Evolutionary conservation across 2,797 vertebrate genomes (phyloP).

Genomic region (Muraenolepis orangiensis): DNA sequence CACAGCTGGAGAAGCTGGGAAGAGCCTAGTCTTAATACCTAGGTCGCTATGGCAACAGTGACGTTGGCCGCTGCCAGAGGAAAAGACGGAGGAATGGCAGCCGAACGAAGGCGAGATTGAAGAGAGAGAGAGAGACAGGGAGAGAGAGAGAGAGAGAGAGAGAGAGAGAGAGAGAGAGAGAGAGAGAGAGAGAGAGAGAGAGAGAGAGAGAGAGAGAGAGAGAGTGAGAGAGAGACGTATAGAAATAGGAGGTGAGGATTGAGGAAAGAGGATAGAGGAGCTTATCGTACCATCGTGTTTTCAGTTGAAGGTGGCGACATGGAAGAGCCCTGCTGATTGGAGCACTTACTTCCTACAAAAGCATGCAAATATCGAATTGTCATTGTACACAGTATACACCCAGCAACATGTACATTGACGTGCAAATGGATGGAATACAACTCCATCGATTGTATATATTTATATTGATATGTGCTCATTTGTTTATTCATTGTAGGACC

Average conservation of each 20-base stretch:
- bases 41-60: constrained; percentile 74
- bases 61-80: constrained; percentile 60
- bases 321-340: constrained; percentile 27
- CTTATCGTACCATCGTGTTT: constrained; percentile 38
- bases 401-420: not conserved
- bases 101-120: constrained; percentile 53
- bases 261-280: constrained; percentile 40
- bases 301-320: constrained; percentile 16
- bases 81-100: constrained; percentile 46
- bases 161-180: constrained; percentile 37
- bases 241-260: constrained; percentile 33
- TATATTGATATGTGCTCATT: not conserved
- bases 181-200: constrained; percentile 9
- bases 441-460: not conserved
- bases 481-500: not conserved
- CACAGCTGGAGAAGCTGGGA: constrained; percentile 68
- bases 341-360: no score
- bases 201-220: constrained; percentile 37
- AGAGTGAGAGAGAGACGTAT: not conserved
- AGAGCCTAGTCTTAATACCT: constrained; percentile 63
- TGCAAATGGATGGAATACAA: not conserved
- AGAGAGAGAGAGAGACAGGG: constrained; percentile 29
- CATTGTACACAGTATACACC: no score
- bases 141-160: constrained; percentile 9
- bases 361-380: no score